These are phyloP conservation scores for Drosophila mulleri DNA, from an alignment of 2,888 invertebrate genomes.

Conservation along the genomic window DNA sequence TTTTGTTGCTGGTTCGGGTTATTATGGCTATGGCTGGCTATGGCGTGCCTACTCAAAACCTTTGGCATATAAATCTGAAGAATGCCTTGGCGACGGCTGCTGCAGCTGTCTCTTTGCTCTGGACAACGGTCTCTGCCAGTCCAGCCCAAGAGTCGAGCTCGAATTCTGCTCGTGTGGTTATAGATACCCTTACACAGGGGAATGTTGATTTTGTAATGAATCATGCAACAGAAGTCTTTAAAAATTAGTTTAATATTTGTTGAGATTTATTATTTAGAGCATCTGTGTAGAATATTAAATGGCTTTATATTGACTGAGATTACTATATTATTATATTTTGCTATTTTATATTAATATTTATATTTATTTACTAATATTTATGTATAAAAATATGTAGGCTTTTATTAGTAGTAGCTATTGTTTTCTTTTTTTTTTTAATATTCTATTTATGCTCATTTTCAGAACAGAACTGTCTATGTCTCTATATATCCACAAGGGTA, in stretches of 20 bases:
- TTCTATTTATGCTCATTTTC: too few relatives aligned
- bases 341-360: too few relatives aligned
- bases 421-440: too few relatives aligned
- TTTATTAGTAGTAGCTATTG: too few relatives aligned
- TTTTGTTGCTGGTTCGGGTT: constrained; percentile 58
- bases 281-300: background rate
- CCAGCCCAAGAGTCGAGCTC: constrained; percentile 5
- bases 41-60: constrained; percentile 69
- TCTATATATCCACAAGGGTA: constrained; percentile 7
- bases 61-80: constrained; percentile 79
- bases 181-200: background rate
- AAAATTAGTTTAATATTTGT: background rate
- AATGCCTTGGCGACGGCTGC: constrained; percentile 63
- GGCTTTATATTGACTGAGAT: background rate
- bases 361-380: too few relatives aligned
- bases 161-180: constrained; percentile 18
- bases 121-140: constrained; percentile 21
- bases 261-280: background rate
- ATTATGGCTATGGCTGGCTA: constrained; percentile 61
- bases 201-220: background rate
- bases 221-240: background rate
- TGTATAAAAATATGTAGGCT: too few relatives aligned
- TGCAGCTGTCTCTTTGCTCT: constrained; percentile 36
- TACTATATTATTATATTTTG: background rate
- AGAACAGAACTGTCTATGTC: too few relatives aligned